These are phyloP conservation scores for Manduca sexta DNA, from an alignment of 1,140 invertebrate species.

Conservation along the genomic window DNA sequence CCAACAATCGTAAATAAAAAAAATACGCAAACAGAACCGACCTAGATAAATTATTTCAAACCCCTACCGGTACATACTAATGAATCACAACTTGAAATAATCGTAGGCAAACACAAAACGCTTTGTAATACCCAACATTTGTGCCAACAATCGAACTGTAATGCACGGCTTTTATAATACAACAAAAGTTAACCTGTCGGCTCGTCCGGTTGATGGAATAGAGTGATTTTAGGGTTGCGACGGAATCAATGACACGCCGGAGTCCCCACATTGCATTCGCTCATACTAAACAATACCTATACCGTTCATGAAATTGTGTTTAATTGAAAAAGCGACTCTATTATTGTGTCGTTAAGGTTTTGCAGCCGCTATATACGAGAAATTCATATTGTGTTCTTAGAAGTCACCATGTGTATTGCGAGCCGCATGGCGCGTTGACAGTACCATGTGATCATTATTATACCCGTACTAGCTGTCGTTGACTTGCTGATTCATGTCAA, in stretches of 20 bases:
- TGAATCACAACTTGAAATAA: slow-evolving; percentile 39
- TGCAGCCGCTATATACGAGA: background rate
- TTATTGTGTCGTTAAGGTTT: background rate
- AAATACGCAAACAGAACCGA: too few species aligned
- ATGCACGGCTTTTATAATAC: slow-evolving; percentile 63
- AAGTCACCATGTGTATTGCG: slow-evolving; percentile 56
- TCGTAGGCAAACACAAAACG: slow-evolving; percentile 53
- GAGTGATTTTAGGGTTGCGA: slow-evolving; percentile 67
- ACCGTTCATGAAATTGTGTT: slow-evolving; percentile 4
- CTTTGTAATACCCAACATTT: slow-evolving; percentile 68
- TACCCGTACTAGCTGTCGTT: slow-evolving; percentile 27
- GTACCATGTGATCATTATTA: slow-evolving; percentile 45
- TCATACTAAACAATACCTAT: background rate
- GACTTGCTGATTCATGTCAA: slow-evolving; percentile 32
- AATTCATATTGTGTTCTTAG: slow-evolving; percentile 9
- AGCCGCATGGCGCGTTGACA: slow-evolving; percentile 56
- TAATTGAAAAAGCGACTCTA: slow-evolving; percentile 9
- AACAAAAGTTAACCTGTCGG: slow-evolving; percentile 71
- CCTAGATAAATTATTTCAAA: too few species aligned
- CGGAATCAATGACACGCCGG: slow-evolving; percentile 63
- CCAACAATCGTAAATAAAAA: too few species aligned
- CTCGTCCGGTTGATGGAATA: slow-evolving; percentile 52
- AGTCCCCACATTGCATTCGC: slow-evolving; percentile 46
- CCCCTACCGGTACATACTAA: background rate
- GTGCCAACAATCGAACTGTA: slow-evolving; percentile 66